Evolutionary conservation across 1,140 invertebrate genomes (phyloP), one percentile per base, ranked within the genome.

Genomic region (Sweltsa coloradensis): DNA sequence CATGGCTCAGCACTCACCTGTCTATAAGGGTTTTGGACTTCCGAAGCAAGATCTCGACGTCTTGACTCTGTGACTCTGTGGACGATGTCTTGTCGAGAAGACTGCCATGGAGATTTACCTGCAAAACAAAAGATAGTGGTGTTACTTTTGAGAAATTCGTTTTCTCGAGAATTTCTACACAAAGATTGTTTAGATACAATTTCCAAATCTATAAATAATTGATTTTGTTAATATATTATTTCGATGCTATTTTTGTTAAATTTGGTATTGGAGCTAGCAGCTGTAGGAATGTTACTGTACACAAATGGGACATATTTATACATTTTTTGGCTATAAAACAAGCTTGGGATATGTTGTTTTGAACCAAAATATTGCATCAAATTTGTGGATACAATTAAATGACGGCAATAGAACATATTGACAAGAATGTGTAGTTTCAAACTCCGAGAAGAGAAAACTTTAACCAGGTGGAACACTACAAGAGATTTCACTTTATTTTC

Each of bases 21-120:
- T 59, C 57, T 6, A 60, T 53, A 23, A 59, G 55, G 25, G 57
- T 60, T 43, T 61, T 60, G 21, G 60, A 59, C 51, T 61, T 61
- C 26, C 55, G 47, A 13, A 60, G 52, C n/a, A 58, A 50, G 26
- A 60, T 61, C 41, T 60, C 58, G 18, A 57, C 58, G 46, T 61
- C 60, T 36, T 57, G 57, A 41, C 54, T 59, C 43, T 57, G 58
- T 18, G 58, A 53, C 16, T 58, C 60, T 31, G 54, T 56, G 1
- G 60, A 61, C 0, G 57, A 59, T n/a, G n/a, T n/a, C 41, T 60
- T 60, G 21, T 55, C 58, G 34, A 60, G 43, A 16, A 61, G 47
- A 37, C 57, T 60, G 19, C 58, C 55, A 41, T 61, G 60, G 7
- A 60, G 50, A 34, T 61, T 59, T 24, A 61, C 60, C 60, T 61